Base-by-base conservation (phyloP, 2,888 invertebrate species). In the Dryadula phaetusa region DNA sequence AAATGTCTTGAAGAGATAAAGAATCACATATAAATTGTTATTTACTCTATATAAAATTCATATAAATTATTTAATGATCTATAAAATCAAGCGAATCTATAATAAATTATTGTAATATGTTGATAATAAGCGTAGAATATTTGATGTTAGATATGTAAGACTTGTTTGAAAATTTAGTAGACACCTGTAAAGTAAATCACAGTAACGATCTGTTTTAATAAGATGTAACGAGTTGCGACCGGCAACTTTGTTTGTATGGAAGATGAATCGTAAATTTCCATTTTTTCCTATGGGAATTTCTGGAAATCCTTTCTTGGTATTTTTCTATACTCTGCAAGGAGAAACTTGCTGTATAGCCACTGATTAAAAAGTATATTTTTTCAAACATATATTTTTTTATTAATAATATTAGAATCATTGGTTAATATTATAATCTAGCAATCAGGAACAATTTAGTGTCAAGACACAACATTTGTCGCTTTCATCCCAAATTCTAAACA, bases 111-210 rank as follows among this genome's bases (percentile, higher is more conserved):
- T 56, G 1, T 56, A 56, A 56, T 56, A n/a, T 40, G 20, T 40
- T 56, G 56, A 40, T 56, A 56, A 56, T 56, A 40, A 56, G 56
- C 56, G 56, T 56, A n/a, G 40, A 56, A 10, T 56, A 56, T 56
- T 56, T 40, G 22, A 56, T 56, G 37, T 56, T 8, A 14, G 56
- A 56, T 40, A 53, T 16, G 37, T 20, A 32, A 32, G 5, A 37
- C 54, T 37, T 56, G 54, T 56, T 56, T 56, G 3, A 10, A 10
- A 16, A 16, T 10, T 10, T 16, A 16, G 4, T 28, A 10, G 16
- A 16, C 28, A 28, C 16, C 32, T 28, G 18, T 32, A 32, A 28
- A 5, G 28, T 52, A 52, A 28, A 32, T 32, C 28, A 52, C 28
- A 1, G 52, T 28, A 20, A 22, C 12, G 32, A 37, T 37, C 12